Conservation (phyloP, 2,113 vertebrate genomes). For the Oenanthe melanoleuca region DNA sequence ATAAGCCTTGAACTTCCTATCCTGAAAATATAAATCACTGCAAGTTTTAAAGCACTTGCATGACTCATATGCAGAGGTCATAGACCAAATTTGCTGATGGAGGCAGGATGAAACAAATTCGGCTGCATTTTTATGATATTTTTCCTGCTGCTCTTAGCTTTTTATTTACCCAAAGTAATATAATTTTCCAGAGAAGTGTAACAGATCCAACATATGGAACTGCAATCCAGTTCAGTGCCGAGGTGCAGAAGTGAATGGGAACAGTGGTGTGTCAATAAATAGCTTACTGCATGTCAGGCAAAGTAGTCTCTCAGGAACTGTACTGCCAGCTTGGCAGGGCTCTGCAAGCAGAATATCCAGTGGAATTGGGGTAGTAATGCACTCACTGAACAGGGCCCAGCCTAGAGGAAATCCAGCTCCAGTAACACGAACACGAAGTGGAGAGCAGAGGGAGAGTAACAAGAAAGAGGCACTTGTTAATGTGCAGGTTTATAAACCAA, state of each 20-base stretch:
- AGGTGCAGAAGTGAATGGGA: slow-evolving; percentile 49
- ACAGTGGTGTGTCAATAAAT: slow-evolving; percentile 53
- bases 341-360: background rate
- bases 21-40: slow-evolving; percentile 67
- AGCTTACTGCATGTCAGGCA: slow-evolving; percentile 27
- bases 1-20: slow-evolving; percentile 65
- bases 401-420: slow-evolving; percentile 33
- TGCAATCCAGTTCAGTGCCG: slow-evolving; percentile 61
- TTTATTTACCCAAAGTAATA: slow-evolving; percentile 69
- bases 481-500: background rate
- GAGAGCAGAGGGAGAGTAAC: background rate
- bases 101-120: slow-evolving; percentile 69
- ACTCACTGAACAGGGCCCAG: background rate
- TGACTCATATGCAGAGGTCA: slow-evolving; percentile 72
- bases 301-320: background rate
- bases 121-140: slow-evolving; percentile 69
- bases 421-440: background rate
- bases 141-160: slow-evolving; percentile 59
- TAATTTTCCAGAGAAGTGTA: slow-evolving; percentile 66
- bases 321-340: slow-evolving; percentile 41
- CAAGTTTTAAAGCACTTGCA: slow-evolving; percentile 61
- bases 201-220: slow-evolving; percentile 56
- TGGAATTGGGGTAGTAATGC: slow-evolving; percentile 1
- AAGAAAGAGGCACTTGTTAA: slow-evolving; percentile 37
- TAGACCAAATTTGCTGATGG: slow-evolving; percentile 71